phyloP scores from a whole-genome alignment of 2,888 invertebrate species.

The Drosophila mettleri region DNA sequence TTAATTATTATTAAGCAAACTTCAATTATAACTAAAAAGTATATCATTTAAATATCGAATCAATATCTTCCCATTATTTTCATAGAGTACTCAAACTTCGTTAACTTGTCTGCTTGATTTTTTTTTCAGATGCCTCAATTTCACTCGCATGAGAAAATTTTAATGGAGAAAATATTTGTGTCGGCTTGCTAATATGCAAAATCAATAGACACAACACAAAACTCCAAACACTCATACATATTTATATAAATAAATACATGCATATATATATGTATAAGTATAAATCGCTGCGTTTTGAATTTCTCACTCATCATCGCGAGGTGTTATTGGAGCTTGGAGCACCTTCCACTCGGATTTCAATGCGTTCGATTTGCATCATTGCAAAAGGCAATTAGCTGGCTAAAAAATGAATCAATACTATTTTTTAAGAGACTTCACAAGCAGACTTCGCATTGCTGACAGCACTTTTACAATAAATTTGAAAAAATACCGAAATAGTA shows the following conservation, averaged over 20 bases:
- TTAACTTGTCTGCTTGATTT: neutral
- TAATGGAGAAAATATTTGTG: slow-evolving; percentile 50
- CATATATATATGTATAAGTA: neutral
- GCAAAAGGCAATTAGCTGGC: slow-evolving; percentile 58
- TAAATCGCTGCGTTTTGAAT: slow-evolving; percentile 8
- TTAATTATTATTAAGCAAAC: too few relatives aligned
- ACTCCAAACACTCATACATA: neutral
- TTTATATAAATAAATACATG: neutral
- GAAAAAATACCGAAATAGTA: neutral
- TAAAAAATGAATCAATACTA: slow-evolving; percentile 49
- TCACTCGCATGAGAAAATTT: slow-evolving; percentile 42
- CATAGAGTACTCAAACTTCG: neutral
- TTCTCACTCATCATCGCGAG: slow-evolving; percentile 5
- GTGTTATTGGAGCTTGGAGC: slow-evolving; percentile 19
- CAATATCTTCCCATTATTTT: too few relatives aligned
- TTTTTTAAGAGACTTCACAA: neutral
- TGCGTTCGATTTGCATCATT: slow-evolving; percentile 35
- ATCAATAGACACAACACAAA: slow-evolving; percentile 49
- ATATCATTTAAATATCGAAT: too few relatives aligned
- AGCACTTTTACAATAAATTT: slow-evolving; percentile 7
- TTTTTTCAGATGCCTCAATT: slow-evolving; percentile 56
- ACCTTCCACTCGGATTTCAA: slow-evolving; percentile 12
- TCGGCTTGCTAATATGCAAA: slow-evolving; percentile 60
- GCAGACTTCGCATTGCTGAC: slow-evolving; percentile 16
- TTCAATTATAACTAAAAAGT: too few relatives aligned